Evolutionary conservation across 2,888 invertebrate species (phyloP).

Genomic region (Macaria notata): DNA sequence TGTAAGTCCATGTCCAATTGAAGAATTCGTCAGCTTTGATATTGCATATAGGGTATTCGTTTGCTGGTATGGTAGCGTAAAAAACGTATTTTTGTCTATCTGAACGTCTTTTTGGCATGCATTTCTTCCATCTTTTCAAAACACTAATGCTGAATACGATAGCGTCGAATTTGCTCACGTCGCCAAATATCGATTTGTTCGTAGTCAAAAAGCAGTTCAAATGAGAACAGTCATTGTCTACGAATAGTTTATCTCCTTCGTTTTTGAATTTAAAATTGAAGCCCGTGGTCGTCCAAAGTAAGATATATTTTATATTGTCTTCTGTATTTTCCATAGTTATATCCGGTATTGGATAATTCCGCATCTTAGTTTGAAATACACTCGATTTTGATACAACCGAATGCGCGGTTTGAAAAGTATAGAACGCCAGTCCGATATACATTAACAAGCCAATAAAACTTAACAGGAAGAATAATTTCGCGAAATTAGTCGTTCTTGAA

Average conservation of each 20-base stretch:
- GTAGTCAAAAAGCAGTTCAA: conserved; percentile 62
- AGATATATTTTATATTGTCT: conserved; percentile 52
- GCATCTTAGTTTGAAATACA: conserved; percentile 1
- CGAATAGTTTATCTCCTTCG: conserved; percentile 51
- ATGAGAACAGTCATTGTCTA: conserved; percentile 49
- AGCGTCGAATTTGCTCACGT: conserved; percentile 59
- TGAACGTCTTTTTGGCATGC: conserved; percentile 47
- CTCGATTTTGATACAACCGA: conserved; percentile 39
- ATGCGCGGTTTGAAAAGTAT: conserved; percentile 57
- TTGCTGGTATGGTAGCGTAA: conserved; percentile 52
- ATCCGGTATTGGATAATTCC: conserved; percentile 10
- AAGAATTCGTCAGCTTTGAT: conserved; percentile 55
- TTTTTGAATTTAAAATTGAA: conserved; percentile 30
- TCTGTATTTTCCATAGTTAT: conserved; percentile 11
- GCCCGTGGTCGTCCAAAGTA: conserved; percentile 51
- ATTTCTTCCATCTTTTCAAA: conserved; percentile 37
- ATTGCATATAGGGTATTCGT: conserved; percentile 54
- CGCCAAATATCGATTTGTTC: conserved; percentile 45
- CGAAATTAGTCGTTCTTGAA: conserved; percentile 53
- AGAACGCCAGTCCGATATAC: conserved; percentile 59
- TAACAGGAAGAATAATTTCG: conserved; percentile 64
- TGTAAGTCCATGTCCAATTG: conserved; percentile 76
- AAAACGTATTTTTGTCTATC: conserved; percentile 65
- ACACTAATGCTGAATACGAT: conserved; percentile 55
- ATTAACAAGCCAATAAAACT: conserved; percentile 57